Evolutionary conservation across 2,797 vertebrate genomes (phyloP), one percentile per base, ranked within the genome.

Genomic region (Hybognathus amarus): DNA sequence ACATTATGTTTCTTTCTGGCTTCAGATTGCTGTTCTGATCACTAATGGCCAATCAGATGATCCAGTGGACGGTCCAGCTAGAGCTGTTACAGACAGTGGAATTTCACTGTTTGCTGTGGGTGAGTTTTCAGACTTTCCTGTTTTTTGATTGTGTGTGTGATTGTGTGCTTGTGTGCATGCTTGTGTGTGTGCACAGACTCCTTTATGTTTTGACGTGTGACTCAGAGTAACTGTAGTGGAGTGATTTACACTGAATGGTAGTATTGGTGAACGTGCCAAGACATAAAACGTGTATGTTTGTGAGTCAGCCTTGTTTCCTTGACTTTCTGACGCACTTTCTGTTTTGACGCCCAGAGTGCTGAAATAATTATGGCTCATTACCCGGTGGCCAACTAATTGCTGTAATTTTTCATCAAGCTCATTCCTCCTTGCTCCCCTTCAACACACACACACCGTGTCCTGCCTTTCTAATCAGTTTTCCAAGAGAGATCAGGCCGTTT

Each of bases 91-190:
- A 64, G 94, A 97, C 83, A 83, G n/a, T 11, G 97, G 96, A 0
- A 95, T 97, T 79, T 96, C 96, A 0, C 90, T 97, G 56, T 98
- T 94, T 90, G 95, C 96, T 87, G 92, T 98, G 67, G 97, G 97
- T 97, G 93, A 10, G 96, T 92, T 77, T 80, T 36, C 40, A 30
- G 47, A 13, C 2, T n/a, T 22, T 9, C 9, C 22, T 12, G 12
- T 74, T 9, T n/a, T 75, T 4, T n/a, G 56, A 6, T 38, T 47
- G 47, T 18, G 47, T 18, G 47, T 17, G 47, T 18, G 47, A 0
- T 4, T 17, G 20, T 18, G 36, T n/a, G 50, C 0, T 6, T 18
- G 38, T 69, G 40, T 69, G 38, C 8, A 0, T 13, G 42, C 42
- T 12, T 50, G 47, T 50, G 47, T 50, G 47, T 50, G 47, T 50